Evolutionary conservation across 2,113 vertebrate species (phyloP).

Genomic region (Xiphophorus hellerii): DNA sequence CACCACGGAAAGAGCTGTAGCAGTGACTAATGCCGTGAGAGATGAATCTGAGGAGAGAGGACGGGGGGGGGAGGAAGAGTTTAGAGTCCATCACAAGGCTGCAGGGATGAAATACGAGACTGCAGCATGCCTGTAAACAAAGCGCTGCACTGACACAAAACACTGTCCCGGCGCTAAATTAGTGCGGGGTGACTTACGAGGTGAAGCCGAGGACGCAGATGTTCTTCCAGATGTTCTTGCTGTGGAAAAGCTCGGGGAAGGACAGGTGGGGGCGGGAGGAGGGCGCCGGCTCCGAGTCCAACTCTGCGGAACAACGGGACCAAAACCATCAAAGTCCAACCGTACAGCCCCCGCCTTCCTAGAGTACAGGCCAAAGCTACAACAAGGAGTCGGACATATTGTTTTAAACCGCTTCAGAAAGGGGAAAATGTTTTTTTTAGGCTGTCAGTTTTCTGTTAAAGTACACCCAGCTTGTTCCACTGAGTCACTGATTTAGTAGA

Average conservation of each 20-base stretch:
- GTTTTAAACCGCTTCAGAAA: too few species aligned
- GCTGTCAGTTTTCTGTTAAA: too few species aligned
- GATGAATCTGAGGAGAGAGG: slow-evolving; percentile 81
- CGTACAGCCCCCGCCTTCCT: background rate
- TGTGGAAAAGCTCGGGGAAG: slow-evolving; percentile 83
- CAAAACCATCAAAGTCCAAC: background rate
- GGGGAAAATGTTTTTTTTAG: too few species aligned
- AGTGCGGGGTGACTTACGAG: slow-evolving; percentile 81
- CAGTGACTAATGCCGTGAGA: slow-evolving; percentile 90
- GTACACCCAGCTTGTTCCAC: too few species aligned
- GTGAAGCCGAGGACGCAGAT: slow-evolving; percentile 90
- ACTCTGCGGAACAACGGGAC: slow-evolving; percentile 72
- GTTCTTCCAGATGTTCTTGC: slow-evolving; percentile 93
- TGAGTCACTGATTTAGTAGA: too few species aligned
- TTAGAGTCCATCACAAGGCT: background rate
- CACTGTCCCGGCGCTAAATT: background rate
- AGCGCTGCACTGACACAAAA: slow-evolving; percentile 1
- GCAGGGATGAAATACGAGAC: slow-evolving; percentile 10
- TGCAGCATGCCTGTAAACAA: slow-evolving; percentile 7
- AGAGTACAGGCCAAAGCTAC: background rate
- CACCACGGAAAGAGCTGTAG: slow-evolving; percentile 86
- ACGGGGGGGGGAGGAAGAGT: slow-evolving; percentile 15
- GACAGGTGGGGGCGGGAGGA: slow-evolving; percentile 78
- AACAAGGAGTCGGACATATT: background rate
- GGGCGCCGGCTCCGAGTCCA: slow-evolving; percentile 80